phyloP scores from a whole-genome alignment of 2,888 invertebrate genomes.

The Seira sanloemensis region DNA sequence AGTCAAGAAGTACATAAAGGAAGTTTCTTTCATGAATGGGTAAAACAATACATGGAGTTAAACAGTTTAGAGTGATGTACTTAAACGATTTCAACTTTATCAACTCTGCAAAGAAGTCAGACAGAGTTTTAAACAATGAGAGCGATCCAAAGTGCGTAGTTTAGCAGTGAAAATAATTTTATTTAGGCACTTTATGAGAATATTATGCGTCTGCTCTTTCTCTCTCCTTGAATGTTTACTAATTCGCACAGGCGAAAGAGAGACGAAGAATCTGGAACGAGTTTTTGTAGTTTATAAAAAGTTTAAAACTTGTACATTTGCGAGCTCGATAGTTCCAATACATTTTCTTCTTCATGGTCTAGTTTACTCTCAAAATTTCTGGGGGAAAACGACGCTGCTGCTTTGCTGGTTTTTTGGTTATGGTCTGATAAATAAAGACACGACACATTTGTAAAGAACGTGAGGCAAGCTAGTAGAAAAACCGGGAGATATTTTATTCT shows the following conservation, averaged over 20 bases:
- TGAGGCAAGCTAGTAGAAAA: constrained; percentile 25
- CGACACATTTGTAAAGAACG: neutral
- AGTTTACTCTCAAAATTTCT: neutral
- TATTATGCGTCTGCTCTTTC: no score
- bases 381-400: no score
- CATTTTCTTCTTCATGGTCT: no score
- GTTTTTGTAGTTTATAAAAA: no score
- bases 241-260: no score
- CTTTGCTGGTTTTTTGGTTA: constrained; percentile 18
- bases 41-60: neutral
- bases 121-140: neutral
- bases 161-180: neutral
- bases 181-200: constrained; percentile 30
- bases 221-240: no score
- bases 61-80: neutral
- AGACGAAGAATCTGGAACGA: no score
- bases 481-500: constrained; percentile 9
- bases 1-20: constrained; percentile 45
- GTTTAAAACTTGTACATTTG: neutral
- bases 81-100: neutral
- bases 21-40: constrained; percentile 26
- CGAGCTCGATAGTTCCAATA: neutral
- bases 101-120: no score
- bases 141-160: neutral
- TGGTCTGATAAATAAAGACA: constrained; percentile 24